Evolutionary conservation across 2,113 vertebrate species (phyloP), one percentile per base, ranked within the genome.

Genomic region (Regulus satrapa): DNA sequence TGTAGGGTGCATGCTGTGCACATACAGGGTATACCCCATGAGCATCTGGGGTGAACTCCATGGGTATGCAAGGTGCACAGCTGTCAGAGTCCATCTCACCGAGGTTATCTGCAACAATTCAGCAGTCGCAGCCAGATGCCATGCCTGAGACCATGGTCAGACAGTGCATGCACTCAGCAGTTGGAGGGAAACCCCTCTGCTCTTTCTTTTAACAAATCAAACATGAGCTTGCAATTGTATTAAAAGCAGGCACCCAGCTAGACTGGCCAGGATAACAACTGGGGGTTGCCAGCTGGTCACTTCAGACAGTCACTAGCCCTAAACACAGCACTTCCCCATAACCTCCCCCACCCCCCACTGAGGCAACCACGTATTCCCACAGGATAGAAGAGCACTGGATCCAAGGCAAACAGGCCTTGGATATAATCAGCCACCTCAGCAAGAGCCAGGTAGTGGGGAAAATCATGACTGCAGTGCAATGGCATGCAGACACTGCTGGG

Each of bases 401-500:
- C 18, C 61, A 49, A 43, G 23, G 34, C 32, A 74, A 88, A 90
- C 6, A 3, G 1, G 14, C 0, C 0, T n/a, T n/a, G n/a, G n/a
- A n/a, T n/a, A 59, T 23, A 18, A 59, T 43, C 8, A 56, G 73
- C n/a, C 24, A 38, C 34, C 24, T 56, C 28, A 91, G 80, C 34
- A 91, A 23, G 23, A 93, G 38, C 15, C 29, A 52, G 45, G 67
- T 34, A 67, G 38, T 0, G 0, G 40, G 51, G 28, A 21, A 76
- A 75, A 67, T 36, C 13, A n/a, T 77, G n/a, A 54, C 48, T 17
- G 48, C 17, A 14, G 9, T 63, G n/a, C 0, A 0, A 41, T 40
- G 75, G 48, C 2, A 6, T 21, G n/a, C 0, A 0, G 55, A 84
- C 18, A 18, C 1, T 1, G 46, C 14, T 3, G 1, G 18, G 31